phyloP scores from a whole-genome alignment of 2,113 vertebrate genomes.

The Cyphomyrus discorhynchus region DNA sequence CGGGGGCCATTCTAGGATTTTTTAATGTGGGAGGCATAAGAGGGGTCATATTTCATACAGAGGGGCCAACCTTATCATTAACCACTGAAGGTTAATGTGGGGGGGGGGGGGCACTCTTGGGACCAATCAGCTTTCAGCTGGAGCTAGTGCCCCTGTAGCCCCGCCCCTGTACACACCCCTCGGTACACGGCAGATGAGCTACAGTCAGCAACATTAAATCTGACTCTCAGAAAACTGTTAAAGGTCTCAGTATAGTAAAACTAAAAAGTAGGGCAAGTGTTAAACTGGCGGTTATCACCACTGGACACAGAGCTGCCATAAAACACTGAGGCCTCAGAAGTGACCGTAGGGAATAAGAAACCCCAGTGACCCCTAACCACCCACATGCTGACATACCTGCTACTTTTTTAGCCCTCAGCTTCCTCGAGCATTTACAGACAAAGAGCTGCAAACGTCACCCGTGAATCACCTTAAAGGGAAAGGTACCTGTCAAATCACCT shows the following conservation, averaged over 20 bases:
- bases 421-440: background rate
- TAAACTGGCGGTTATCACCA: background rate
- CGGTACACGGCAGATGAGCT: background rate
- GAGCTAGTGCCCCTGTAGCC: too few relatives aligned
- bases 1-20: background rate
- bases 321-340: background rate
- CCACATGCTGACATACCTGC: background rate
- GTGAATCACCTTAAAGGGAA: background rate
- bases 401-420: background rate
- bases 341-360: background rate
- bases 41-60: background rate
- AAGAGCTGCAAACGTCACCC: too few relatives aligned
- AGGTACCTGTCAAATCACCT: background rate
- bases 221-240: background rate
- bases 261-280: background rate
- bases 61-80: background rate
- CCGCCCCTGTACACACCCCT: background rate
- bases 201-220: background rate
- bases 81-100: background rate
- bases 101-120: too few relatives aligned
- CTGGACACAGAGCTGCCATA: background rate
- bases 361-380: background rate
- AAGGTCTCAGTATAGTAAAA: background rate
- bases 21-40: background rate
- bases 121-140: background rate